Percentiles rank a stretch among this genome's conserved stretches.
Evolutionary conservation across 2,797 vertebrate species (phyloP).

Genomic region (Chloroceryle amazona): DNA sequence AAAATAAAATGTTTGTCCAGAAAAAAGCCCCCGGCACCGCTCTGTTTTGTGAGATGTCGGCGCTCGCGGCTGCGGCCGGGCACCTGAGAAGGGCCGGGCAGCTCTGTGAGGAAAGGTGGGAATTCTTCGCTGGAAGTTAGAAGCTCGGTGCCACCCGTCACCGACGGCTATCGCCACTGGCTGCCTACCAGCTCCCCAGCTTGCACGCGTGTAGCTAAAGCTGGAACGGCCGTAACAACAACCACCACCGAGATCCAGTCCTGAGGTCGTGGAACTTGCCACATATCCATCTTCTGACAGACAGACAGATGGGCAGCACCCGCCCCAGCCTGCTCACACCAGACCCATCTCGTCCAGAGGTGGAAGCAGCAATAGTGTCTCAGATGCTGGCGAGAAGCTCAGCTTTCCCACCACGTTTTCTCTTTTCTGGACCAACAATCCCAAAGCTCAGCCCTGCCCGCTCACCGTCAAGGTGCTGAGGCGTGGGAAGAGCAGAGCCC

Average conservation of each 20-base stretch:
- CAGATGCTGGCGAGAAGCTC: not conserved
- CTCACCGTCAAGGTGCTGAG: rapidly evolving
- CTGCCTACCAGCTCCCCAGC: not conserved
- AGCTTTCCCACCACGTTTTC: not conserved
- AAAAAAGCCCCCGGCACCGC: conserved; percentile 8
- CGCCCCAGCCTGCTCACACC: too few species aligned
- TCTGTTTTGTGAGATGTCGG: not conserved
- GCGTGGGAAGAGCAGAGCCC: too few species aligned
- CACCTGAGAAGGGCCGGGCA: too few species aligned
- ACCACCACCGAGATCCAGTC: too few species aligned
- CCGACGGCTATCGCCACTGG: not conserved
- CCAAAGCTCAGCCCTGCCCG: not conserved
- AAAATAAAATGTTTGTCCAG: conserved; percentile 98
- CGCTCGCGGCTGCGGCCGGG: not conserved
- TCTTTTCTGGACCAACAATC: not conserved
- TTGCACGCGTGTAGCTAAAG: not conserved
- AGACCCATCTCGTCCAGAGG: not conserved
- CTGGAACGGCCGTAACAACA: too few species aligned
- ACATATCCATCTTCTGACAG: not conserved
- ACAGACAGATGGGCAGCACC: too few species aligned
- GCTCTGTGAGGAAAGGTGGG: too few species aligned
- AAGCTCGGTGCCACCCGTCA: not conserved
- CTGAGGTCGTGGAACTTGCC: not conserved
- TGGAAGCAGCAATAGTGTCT: not conserved
- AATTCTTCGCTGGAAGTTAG: too few species aligned